Percentiles rank a stretch among this genome's conserved stretches.
These are phyloP conservation scores for Xenopus laevis DNA, from an alignment of 2,113 vertebrate species.

Conservation along the genomic window DNA sequence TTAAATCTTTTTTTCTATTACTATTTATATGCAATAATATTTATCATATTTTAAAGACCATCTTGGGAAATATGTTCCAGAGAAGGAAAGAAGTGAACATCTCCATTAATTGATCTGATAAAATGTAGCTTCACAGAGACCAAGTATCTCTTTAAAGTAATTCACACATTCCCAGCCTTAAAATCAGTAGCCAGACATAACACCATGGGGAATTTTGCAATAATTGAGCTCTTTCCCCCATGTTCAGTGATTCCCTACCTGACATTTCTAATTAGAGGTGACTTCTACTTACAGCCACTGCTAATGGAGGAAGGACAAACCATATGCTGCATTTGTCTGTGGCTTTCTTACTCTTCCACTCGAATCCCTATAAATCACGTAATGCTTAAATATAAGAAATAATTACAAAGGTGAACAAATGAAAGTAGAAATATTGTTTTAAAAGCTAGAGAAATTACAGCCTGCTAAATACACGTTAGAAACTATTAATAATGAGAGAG, in stretches of 20 bases:
- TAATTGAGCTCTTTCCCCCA: slow-evolving; percentile 42
- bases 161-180: slow-evolving; percentile 39
- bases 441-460: no score
- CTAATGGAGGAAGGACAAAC: slow-evolving; percentile 40
- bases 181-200: slow-evolving; percentile 42
- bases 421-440: not conserved
- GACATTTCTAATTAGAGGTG: slow-evolving; percentile 43
- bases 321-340: slow-evolving; percentile 2
- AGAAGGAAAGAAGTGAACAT: slow-evolving; percentile 33
- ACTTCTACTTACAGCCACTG: slow-evolving; percentile 35
- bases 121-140: slow-evolving; percentile 16
- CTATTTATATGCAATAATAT: no score
- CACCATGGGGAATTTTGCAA: slow-evolving; percentile 37
- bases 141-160: slow-evolving; percentile 41
- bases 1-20: no score
- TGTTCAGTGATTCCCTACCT: slow-evolving; percentile 41
- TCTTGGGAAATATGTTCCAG: not conserved
- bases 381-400: not conserved
- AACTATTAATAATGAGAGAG: no score
- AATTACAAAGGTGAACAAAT: not conserved
- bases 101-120: slow-evolving; percentile 35
- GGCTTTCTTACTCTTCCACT: not conserved
- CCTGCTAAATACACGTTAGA: no score
- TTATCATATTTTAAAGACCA: no score
- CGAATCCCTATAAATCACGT: not conserved